Conservation (phyloP, 2,888 invertebrate species). For the Eurois occulta region DNA sequence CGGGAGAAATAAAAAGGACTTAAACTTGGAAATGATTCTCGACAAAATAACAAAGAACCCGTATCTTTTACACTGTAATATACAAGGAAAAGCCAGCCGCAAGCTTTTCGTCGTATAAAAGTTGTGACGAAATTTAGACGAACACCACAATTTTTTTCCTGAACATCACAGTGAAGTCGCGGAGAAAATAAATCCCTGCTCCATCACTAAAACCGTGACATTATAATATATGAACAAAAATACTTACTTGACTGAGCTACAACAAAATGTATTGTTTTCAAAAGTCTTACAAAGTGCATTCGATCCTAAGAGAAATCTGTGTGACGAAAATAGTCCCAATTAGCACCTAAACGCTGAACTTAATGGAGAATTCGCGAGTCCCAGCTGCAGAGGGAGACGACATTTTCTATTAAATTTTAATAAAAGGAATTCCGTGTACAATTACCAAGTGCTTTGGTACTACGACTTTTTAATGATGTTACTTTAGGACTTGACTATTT, state of each 20-base stretch:
- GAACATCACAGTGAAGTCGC: background rate
- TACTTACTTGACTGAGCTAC: background rate
- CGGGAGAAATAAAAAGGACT: background rate
- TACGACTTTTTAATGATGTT: conserved; percentile 29
- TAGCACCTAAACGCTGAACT: conserved; percentile 36
- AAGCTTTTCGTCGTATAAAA: background rate
- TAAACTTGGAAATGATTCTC: background rate
- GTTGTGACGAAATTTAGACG: background rate
- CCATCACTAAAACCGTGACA: background rate
- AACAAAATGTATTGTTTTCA: background rate
- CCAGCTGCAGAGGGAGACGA: conserved; percentile 25
- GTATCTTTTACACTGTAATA: background rate
- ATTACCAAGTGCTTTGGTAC: conserved; percentile 34
- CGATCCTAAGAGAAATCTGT: background rate
- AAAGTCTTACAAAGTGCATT: conserved; percentile 5
- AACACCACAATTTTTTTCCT: background rate
- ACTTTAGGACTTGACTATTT: background rate
- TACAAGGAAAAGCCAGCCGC: background rate
- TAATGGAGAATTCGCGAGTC: conserved; percentile 31
- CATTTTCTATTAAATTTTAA: conserved; percentile 41
- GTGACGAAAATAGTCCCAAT: conserved; percentile 32
- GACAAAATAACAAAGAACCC: background rate
- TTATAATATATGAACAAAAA: background rate
- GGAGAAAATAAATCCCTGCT: background rate
- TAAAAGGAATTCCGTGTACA: conserved; percentile 35